Conservation (phyloP, 2,113 vertebrate species). For the Neodontobutis hainanensis region DNA sequence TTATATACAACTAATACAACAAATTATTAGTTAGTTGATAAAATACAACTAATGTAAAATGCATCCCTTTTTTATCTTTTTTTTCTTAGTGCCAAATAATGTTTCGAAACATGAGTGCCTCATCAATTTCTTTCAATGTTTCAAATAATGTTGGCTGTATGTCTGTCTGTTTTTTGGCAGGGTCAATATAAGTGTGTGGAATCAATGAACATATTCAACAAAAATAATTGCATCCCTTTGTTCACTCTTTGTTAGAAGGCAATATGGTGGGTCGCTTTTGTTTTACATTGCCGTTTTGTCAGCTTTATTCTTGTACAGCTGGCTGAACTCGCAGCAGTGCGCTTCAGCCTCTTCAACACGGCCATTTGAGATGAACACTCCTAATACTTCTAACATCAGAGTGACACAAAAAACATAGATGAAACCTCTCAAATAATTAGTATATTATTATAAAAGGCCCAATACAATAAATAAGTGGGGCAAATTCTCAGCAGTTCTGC, state of each 20-base stretch:
- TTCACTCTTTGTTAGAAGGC: background rate
- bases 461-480: constrained; percentile 22
- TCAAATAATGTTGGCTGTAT: no score
- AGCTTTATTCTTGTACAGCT: constrained; percentile 17
- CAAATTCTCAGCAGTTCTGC: constrained; percentile 50
- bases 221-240: background rate
- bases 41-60: no score
- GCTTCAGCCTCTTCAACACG: constrained; percentile 37
- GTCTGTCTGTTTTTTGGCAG: no score
- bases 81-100: no score
- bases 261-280: background rate
- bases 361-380: constrained; percentile 23
- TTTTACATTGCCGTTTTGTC: constrained; percentile 2
- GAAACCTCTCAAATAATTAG: constrained; percentile 36
- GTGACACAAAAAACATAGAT: constrained; percentile 33
- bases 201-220: no score
- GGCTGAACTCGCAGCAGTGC: constrained; percentile 30
- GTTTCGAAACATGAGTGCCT: no score
- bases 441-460: no score
- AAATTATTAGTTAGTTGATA: no score
- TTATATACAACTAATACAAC: no score
- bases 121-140: no score
- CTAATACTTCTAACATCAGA: background rate
- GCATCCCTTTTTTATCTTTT: no score
- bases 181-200: no score